Conservation (phyloP, 2,888 invertebrate genomes). For the Nomada ferruginata region DNA sequence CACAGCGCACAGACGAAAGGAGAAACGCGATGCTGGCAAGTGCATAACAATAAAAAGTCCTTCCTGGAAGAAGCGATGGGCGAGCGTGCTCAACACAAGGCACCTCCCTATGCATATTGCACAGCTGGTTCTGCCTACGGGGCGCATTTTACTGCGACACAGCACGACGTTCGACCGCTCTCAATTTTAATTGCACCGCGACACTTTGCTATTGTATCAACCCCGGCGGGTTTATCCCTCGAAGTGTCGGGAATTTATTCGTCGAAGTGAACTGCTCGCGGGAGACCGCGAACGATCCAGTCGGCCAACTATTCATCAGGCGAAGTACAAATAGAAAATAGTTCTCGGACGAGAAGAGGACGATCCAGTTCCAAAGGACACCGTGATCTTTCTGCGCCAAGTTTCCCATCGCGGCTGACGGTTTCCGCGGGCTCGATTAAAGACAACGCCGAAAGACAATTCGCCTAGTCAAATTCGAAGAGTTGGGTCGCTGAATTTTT, state of each 20-base stretch:
- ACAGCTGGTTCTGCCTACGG: neutral
- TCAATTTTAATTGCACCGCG: constrained; percentile 60
- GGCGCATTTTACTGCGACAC: constrained; percentile 53
- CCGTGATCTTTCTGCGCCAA: neutral
- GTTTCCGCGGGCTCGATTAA: neutral
- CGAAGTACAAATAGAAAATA: too few species aligned
- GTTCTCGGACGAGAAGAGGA: too few species aligned
- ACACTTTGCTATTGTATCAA: constrained; percentile 23
- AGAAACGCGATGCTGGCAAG: constrained; percentile 54
- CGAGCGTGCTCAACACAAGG: constrained; percentile 51
- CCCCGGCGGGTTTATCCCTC: constrained; percentile 35
- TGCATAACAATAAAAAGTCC: constrained; percentile 62
- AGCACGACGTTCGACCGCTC: constrained; percentile 52
- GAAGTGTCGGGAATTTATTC: neutral
- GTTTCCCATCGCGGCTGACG: neutral
- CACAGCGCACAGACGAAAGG: constrained; percentile 19
- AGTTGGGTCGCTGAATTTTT: constrained; percentile 1
- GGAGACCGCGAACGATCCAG: too few species aligned
- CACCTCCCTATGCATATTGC: constrained; percentile 59
- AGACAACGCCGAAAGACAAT: constrained; percentile 3
- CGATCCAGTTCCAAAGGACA: neutral
- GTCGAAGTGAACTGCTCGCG: too few species aligned
- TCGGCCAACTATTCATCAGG: too few species aligned
- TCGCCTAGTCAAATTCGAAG: neutral
- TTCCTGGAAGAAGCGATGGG: constrained; percentile 32